phyloP scores from a whole-genome alignment of 2,888 invertebrate species.

The Ctena decussata region DNA sequence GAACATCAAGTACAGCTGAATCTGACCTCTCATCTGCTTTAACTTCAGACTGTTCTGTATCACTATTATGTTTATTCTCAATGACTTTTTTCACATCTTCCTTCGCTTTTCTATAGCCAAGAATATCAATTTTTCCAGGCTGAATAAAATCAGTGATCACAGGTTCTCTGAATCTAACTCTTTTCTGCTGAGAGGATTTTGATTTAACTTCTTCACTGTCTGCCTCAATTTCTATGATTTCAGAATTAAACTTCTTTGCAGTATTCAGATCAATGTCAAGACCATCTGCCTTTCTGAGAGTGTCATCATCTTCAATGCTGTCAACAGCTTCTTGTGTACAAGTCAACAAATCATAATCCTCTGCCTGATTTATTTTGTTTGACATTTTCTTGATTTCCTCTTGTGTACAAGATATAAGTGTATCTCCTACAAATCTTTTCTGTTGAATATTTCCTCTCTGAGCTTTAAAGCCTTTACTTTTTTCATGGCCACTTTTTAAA shows the following conservation, averaged over 20 bases:
- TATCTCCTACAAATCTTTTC: not conserved
- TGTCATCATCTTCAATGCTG: slow-evolving; percentile 43
- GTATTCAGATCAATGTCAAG: not conserved
- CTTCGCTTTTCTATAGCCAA: slow-evolving; percentile 43
- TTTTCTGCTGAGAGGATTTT: slow-evolving; percentile 22
- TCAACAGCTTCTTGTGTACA: slow-evolving; percentile 78
- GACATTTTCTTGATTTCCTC: slow-evolving; percentile 67
- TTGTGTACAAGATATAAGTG: not conserved
- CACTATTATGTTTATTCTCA: too few relatives aligned
- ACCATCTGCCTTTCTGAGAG: too few relatives aligned
- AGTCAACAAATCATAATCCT: slow-evolving; percentile 80
- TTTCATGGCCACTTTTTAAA: not conserved
- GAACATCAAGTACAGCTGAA: too few relatives aligned
- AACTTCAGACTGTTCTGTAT: too few relatives aligned
- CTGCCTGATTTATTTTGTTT: slow-evolving; percentile 76
- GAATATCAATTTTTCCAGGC: slow-evolving; percentile 42
- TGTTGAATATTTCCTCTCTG: not conserved
- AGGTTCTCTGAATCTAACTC: slow-evolving; percentile 61
- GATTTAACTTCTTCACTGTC: not conserved
- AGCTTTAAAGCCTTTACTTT: not conserved
- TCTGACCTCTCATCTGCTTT: not conserved
- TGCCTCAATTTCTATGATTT: not conserved
- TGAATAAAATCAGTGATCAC: slow-evolving; percentile 45
- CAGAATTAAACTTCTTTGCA: not conserved
- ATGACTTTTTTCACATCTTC: slow-evolving; percentile 1